These are phyloP conservation scores for Physeter macrocephalus DNA, from an alignment of 2,113 vertebrate genomes.

Conservation along the genomic window DNA sequence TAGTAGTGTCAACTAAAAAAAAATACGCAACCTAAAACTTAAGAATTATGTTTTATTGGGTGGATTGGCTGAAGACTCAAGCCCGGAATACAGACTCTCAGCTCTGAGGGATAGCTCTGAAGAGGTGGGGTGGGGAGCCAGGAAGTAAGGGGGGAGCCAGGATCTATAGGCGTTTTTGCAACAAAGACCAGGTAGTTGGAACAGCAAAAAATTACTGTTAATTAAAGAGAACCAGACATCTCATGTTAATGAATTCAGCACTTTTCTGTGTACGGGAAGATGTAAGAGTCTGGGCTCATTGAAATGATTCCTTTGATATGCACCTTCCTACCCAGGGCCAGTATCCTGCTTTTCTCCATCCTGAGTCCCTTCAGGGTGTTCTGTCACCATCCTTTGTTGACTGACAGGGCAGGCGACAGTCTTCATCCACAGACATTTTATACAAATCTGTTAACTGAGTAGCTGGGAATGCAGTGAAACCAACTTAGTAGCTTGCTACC, in stretches of 20 bases:
- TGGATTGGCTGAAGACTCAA: neutral
- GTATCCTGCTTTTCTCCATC: neutral
- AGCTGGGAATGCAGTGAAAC: neutral
- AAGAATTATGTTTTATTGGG: neutral
- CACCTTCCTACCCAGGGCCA: neutral
- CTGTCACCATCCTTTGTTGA: neutral
- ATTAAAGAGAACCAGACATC: neutral
- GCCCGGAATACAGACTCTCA: neutral
- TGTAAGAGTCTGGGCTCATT: neutral
- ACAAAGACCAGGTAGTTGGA: neutral
- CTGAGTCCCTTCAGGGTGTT: neutral
- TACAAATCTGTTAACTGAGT: neutral
- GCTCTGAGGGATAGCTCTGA: neutral
- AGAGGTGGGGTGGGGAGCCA: neutral
- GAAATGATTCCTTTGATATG: neutral
- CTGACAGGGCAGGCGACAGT: neutral
- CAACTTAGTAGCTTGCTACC: rapidly evolving
- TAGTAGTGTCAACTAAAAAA: neutral
- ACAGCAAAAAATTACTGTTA: neutral
- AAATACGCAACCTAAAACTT: neutral
- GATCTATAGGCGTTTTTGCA: neutral
- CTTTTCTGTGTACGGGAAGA: neutral
- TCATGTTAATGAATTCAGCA: neutral
- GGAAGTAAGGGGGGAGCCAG: neutral
- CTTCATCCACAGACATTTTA: neutral